phyloP scores from a whole-genome alignment of 2,113 vertebrate genomes.

The Solenodon paradoxus region DNA sequence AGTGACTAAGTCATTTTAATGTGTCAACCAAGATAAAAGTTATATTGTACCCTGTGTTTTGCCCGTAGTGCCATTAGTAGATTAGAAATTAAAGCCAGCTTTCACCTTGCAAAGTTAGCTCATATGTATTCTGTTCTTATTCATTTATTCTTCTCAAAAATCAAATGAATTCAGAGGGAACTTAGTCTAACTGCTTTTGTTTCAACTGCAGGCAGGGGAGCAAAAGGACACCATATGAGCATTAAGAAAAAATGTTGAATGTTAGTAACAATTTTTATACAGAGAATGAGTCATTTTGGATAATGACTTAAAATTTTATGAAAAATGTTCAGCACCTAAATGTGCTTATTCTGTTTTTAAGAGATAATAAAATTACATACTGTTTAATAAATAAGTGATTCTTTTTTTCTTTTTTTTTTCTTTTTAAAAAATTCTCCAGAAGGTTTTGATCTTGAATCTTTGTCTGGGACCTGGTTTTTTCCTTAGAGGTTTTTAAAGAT shows the following conservation, averaged over 20 bases:
- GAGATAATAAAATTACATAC: conserved; percentile 75
- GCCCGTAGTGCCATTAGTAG: conserved; percentile 83
- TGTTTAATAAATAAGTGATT: conserved; percentile 77
- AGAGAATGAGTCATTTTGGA: conserved; percentile 80
- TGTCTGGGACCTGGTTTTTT: conserved; percentile 87
- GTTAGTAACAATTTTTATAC: conserved; percentile 80
- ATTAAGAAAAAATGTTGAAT: conserved; percentile 79
- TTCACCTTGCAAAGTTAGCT: conserved; percentile 75
- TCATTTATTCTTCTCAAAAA: conserved; percentile 74
- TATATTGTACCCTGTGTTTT: conserved; percentile 72
- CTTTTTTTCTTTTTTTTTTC: conserved; percentile 67
- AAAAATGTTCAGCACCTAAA: conserved; percentile 74
- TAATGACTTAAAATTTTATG: conserved; percentile 85
- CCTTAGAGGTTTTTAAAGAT: conserved; percentile 70
- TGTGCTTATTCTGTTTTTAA: conserved; percentile 79
- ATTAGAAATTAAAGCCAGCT: conserved; percentile 80
- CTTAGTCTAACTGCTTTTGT: conserved; percentile 85
- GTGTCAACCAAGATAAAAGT: conserved; percentile 81
- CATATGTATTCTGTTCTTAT: conserved; percentile 68
- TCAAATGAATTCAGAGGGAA: conserved; percentile 74
- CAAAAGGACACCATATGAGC: conserved; percentile 82
- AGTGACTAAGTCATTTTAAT: conserved; percentile 85
- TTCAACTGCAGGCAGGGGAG: conserved; percentile 87
- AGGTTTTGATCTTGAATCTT: conserved; percentile 85
- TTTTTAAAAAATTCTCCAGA: conserved; percentile 71